Percentiles rank a stretch among this genome's conserved stretches.
These are phyloP conservation scores for Porites divaricata DNA, from an alignment of 92 coral and sea anemone genomes.

Conservation along the genomic window DNA sequence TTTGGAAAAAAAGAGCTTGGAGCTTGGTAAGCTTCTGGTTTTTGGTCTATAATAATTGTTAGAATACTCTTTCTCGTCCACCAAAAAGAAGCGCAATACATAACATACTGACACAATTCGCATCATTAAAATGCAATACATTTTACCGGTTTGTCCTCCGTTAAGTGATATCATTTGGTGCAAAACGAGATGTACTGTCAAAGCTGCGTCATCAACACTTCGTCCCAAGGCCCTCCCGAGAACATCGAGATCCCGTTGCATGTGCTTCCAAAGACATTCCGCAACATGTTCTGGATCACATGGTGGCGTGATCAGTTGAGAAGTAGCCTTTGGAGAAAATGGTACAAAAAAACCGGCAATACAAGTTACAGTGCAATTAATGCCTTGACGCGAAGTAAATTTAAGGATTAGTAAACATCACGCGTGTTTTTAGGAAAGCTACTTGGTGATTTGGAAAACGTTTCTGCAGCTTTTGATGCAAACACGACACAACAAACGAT, in stretches of 20 bases:
- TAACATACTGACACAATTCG: not conserved
- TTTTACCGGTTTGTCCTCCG: slow-evolving; percentile 26
- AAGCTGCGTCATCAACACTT: slow-evolving; percentile 73
- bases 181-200: slow-evolving; percentile 57
- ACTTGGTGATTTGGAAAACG: too few species aligned
- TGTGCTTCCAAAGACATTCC: slow-evolving; percentile 65
- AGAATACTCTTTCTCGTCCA: too few species aligned
- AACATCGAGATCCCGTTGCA: slow-evolving; percentile 63
- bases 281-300: slow-evolving; percentile 13
- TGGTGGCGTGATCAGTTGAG: slow-evolving; percentile 58
- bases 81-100: too few species aligned
- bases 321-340: slow-evolving; percentile 38
- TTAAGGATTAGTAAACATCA: too few species aligned
- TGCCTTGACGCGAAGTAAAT: too few species aligned
- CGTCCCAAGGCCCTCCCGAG: slow-evolving; percentile 74
- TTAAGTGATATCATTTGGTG: slow-evolving; percentile 25
- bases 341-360: not conserved
- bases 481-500: too few species aligned
- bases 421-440: too few species aligned
- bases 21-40: too few species aligned
- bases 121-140: not conserved
- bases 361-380: too few species aligned
- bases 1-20: too few species aligned
- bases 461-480: too few species aligned
- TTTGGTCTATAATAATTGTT: too few species aligned